These are phyloP conservation scores for Brassicogethes aeneus DNA, from an alignment of 2,888 invertebrate genomes.

Conservation along the genomic window DNA sequence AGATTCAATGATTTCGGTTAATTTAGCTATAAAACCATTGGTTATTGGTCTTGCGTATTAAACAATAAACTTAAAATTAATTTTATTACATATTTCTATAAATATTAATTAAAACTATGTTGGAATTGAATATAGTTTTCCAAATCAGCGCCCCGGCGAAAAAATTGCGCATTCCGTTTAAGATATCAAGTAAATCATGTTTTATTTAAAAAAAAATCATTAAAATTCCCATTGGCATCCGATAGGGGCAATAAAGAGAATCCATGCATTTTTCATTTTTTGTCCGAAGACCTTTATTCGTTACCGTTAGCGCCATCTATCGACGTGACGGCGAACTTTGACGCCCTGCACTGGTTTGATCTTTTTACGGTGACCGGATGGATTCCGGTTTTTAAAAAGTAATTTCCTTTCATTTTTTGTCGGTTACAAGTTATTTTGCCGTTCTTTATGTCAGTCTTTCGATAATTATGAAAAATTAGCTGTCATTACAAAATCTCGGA, in stretches of 20 bases:
- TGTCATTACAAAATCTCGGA: too few species aligned
- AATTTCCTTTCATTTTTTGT: conserved; percentile 22
- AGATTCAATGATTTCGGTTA: too few species aligned
- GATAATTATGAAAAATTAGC: neutral
- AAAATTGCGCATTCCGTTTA: conserved; percentile 9
- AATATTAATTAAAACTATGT: too few species aligned
- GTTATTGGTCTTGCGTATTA: too few species aligned
- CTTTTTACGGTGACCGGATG: conserved; percentile 18
- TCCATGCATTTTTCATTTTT: conserved; percentile 19
- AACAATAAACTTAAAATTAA: too few species aligned
- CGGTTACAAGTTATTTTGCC: conserved; percentile 11
- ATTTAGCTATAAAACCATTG: too few species aligned
- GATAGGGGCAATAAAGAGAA: conserved; percentile 16
- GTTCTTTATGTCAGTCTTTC: conserved; percentile 7
- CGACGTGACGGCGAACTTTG: neutral
- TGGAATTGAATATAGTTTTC: too few species aligned
- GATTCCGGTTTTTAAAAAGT: conserved; percentile 26
- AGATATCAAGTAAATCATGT: conserved; percentile 16
- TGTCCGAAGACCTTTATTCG: conserved; percentile 9
- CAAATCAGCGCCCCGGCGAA: neutral
- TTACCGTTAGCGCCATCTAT: conserved; percentile 6
- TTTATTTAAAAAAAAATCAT: conserved; percentile 24
- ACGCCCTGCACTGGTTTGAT: neutral
- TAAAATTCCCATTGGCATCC: conserved; percentile 21
- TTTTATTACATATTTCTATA: too few species aligned